Evolutionary conservation across 2,888 invertebrate species (phyloP).

Genomic region (Chaitophorus viminalis): DNA sequence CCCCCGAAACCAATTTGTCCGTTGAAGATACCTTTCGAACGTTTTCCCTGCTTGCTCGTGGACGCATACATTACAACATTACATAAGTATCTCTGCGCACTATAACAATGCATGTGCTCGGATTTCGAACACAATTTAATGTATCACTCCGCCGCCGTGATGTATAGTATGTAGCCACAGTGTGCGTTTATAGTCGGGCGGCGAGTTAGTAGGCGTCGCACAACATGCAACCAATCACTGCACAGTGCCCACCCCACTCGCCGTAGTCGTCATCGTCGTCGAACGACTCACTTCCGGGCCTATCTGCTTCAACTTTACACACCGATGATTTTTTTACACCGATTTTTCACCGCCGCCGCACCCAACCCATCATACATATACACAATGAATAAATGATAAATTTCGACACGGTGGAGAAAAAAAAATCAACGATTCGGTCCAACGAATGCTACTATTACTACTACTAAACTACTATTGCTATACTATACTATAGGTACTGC

Average conservation of each 20-base stretch:
- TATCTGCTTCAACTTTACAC: constrained; percentile 56
- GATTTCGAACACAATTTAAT: neutral
- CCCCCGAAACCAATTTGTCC: no score
- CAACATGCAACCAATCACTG: constrained; percentile 54
- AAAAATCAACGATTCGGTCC: constrained; percentile 56
- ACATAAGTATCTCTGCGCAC: neutral
- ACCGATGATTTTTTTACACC: constrained; percentile 59
- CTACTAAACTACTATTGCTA: no score
- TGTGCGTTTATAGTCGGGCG: constrained; percentile 22
- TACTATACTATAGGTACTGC: neutral
- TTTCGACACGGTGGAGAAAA: constrained; percentile 53
- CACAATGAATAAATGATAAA: constrained; percentile 54
- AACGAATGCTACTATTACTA: no score
- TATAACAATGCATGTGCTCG: neutral
- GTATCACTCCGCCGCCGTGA: neutral
- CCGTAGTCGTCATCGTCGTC: constrained; percentile 27
- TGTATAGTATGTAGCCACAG: neutral
- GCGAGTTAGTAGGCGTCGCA: constrained; percentile 57
- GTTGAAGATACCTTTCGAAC: no score
- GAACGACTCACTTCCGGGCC: constrained; percentile 58
- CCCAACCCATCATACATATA: constrained; percentile 46
- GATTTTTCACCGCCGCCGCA: constrained; percentile 56
- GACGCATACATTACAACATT: no score
- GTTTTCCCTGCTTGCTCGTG: no score
- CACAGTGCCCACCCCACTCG: constrained; percentile 52